Base-by-base conservation (phyloP, 2,888 invertebrate genomes). In the Acanthosepion esculentum region DNA sequence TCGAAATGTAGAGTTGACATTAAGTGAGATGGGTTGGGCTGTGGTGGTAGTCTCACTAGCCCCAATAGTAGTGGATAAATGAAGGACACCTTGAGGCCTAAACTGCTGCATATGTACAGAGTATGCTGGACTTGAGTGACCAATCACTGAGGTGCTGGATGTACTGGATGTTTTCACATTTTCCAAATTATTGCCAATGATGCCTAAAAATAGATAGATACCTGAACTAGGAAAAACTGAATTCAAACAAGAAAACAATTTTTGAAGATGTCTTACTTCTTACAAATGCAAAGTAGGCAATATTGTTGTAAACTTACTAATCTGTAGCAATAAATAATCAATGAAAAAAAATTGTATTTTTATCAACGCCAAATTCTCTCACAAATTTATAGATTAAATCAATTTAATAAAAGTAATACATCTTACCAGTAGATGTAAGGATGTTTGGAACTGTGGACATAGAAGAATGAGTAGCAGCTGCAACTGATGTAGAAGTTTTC, bases 1-100 rank as follows among this genome's bases (percentile, higher is more conserved):
- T 48, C 93, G 93, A 93, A 93, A 93, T 93, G 93, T 29, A 93
- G 93, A 93, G 50, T 93, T 93, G 15, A 53, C 93, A 50, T n/a
- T 53, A 50, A 93, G 93, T 12, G 93, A 26, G 50, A 93, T 93
- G 15, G 93, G 53, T 20, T 50, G 50, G 53, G 48, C 53, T 48
- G 93, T 6, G 5, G 93, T 41, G 15, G 93, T 53, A 20, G 93
- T 93, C 29, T 93, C 93, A 48, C 53, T 93, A 20, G 29, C 41
- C 29, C 29, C 93, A 0, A 53, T 33, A n/a, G 48, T 93, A n/a
- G 93, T 50, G n/a, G 93, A n/a, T n/a, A 93, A 93, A 48, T 93
- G 93, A 50, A 93, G 93, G 92, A 92, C 92, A 48, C 92, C 50
- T 48, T 48, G 48, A 26, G 48, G 92, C 26, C 29, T 23, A 18